Conservation (phyloP, 2,888 invertebrate species). For the Lochmaea capreae region DNA sequence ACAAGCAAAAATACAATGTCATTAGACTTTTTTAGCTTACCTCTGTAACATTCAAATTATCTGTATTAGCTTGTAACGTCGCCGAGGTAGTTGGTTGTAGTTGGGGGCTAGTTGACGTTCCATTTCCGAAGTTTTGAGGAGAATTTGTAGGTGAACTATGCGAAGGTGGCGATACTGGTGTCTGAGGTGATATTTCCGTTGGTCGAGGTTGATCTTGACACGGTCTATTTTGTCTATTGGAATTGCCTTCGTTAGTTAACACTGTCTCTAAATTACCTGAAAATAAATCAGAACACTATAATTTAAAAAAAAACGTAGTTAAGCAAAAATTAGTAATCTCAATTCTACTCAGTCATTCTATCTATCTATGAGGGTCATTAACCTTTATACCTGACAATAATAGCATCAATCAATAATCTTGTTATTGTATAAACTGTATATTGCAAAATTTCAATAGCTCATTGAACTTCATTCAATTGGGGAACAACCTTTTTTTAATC, state of each 20-base stretch:
- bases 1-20: too few relatives aligned
- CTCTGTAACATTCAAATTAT: conserved; percentile 4
- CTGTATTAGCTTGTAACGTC: conserved; percentile 19
- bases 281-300: not conserved
- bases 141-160: conserved; percentile 17
- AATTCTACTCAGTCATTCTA: too few relatives aligned
- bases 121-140: conserved; percentile 17
- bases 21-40: conserved; percentile 9
- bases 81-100: conserved; percentile 39
- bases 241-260: conserved; percentile 42
- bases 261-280: conserved; percentile 53
- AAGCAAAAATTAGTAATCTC: not conserved
- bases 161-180: conserved; percentile 5
- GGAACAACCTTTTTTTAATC: too few relatives aligned
- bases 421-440: too few relatives aligned
- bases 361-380: too few relatives aligned
- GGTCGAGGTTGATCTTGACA: conserved; percentile 33
- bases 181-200: conserved; percentile 25
- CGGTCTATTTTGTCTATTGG: conserved; percentile 34
- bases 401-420: too few relatives aligned
- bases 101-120: conserved; percentile 8
- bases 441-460: too few relatives aligned
- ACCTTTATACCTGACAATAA: too few relatives aligned
- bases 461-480: too few relatives aligned
- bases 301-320: too few relatives aligned